phyloP scores from a whole-genome alignment of 2,797 vertebrate species.

The Gymnodraco acuticeps region DNA sequence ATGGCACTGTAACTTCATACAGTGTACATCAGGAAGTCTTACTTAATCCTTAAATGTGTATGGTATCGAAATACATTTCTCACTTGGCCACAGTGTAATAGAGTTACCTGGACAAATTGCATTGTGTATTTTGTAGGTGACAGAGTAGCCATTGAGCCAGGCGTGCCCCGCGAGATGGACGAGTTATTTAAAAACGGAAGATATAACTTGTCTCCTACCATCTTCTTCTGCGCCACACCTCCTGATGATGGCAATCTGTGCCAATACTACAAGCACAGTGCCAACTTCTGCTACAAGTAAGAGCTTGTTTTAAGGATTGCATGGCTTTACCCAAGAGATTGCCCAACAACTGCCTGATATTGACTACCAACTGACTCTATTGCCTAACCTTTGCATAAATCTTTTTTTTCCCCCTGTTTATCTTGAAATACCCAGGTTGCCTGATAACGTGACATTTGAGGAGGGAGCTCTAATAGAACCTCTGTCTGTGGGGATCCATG shows the following conservation, averaged over 20 bases:
- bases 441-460: conserved; percentile 94
- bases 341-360: conserved; percentile 4
- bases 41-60: neutral
- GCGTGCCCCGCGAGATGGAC: conserved; percentile 90
- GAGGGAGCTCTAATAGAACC: conserved; percentile 97
- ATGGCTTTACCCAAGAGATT: conserved; percentile 16
- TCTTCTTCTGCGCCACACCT: conserved; percentile 96
- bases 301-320: neutral
- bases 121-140: conserved; percentile 84
- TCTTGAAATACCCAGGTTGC: conserved; percentile 85
- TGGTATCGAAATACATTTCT: neutral
- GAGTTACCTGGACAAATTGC: neutral
- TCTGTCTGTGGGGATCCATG: conserved; percentile 96
- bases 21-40: neutral
- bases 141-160: conserved; percentile 94
- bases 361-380: conserved; percentile 16
- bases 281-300: conserved; percentile 97
- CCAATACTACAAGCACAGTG: conserved; percentile 93
- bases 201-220: conserved; percentile 94
- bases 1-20: neutral
- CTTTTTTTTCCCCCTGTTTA: neutral
- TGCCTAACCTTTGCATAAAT: conserved; percentile 19
- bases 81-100: neutral
- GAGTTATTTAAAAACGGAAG: conserved; percentile 93
- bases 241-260: conserved; percentile 95